Evolutionary conservation across 2,113 vertebrate genomes (phyloP), one percentile per base, ranked within the genome.

Genomic region (Poecilia latipinna): DNA sequence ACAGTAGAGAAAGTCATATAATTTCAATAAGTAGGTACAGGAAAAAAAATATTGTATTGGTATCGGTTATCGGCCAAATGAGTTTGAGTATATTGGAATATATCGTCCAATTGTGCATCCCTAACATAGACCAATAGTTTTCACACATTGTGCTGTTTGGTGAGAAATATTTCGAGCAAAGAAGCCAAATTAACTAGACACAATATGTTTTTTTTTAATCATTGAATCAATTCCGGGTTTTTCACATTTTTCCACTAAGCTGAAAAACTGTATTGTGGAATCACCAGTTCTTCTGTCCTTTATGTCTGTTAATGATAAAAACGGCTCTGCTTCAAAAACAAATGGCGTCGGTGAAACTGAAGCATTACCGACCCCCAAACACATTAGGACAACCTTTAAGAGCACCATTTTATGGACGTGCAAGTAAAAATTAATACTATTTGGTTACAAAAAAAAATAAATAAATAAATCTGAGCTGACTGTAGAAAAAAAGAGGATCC

Each of bases 181-280:
- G 22, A 7, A 62, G 29, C 29, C 4, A 22, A 4, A n/a, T 57
- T 57, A 24, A 57, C 24, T 57, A 63, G 29, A 63, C 12, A 62
- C 12, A 63, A 63, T 54, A 33, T 8, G 13, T 28, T 42, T 22
- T 62, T 22, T 32, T 5, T 33, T 33, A 4, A 37, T 37, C 11
- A 37, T 12, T 51, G 22, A 26, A 74, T 48, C 35, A 39, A 33
- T 1, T 48, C 2, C 4, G 5, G 5, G 17, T 48, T 48, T 68
- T 61, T 67, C 42, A 32, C 31, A 28, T 67, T 75, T 66, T 67
- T 31, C 39, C 12, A 68, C 39, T 26, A 65, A 61, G 42, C 28
- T 61, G 17, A 33, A 51, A 60, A 26, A 75, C 26, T 42, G 35
- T 6, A 8, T 12, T 37, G n/a, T 54, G 71, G 62, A 33, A 61